Base-by-base conservation (phyloP, 1,140 invertebrate species). In the Drosophila lacertosa region DNA sequence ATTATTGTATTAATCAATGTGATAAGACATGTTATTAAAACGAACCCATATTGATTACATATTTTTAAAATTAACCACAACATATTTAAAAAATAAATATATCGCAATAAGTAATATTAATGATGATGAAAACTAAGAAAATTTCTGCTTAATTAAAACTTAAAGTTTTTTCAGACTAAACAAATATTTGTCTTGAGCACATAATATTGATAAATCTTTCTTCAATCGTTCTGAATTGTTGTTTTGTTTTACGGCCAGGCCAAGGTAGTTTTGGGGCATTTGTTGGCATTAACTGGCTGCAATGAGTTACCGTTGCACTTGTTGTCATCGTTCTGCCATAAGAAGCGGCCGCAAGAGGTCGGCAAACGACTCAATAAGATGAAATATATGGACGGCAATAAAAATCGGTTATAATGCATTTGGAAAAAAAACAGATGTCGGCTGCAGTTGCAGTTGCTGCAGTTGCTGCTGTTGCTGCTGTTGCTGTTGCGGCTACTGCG, bases 341-440 rank as follows among this genome's bases (percentile, higher is more conserved):
- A 44, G 39, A 37, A 39, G 42, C 54, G n/a, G 20, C 18, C 13
- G 40, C 47, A 4, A 37, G 22, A 9, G 53, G 47, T 64, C 33
- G 54, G 55, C 51, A 55, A 86, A 90, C 89, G 89, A 89, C 89
- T 90, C 89, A 90, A 90, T 90, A 89, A 90, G 84, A 90, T 89
- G 89, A 90, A 90, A 90, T 90, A 90, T 89, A 90, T 90, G 84
- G 81, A 72, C 45, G 59, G 89, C 75, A 73, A 90, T 90, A 90
- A 90, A 90, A 90, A 90, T 90, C 73, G 89, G 74, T 71, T 89
- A 88, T 88, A 90, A 90, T 82, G 72, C 89, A 67, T 79, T 74
- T 69, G 83, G 74, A 90, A 90, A 84, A 78, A 90, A 90, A 84
- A 78, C 72, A 74, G 73, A 42, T 33, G 65, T 57, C 57, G 58